Percentiles rank a stretch among this genome's conserved stretches.
These are phyloP conservation scores for Nymphalis c-album DNA, from an alignment of 2,888 invertebrate genomes.

Conservation along the genomic window DNA sequence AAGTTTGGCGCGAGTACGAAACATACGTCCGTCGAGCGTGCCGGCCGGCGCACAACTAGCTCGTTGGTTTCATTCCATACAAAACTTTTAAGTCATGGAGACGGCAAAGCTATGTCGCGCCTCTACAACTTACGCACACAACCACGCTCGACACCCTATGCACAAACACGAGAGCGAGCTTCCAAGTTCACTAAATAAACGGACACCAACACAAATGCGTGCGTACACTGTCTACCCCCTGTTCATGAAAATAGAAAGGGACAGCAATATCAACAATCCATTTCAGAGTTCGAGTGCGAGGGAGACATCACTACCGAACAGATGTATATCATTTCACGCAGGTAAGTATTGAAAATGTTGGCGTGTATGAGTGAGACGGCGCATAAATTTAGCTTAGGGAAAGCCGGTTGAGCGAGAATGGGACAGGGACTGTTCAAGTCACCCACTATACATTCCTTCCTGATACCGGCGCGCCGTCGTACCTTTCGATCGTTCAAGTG, in stretches of 20 bases:
- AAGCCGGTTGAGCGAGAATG: slow-evolving; percentile 73
- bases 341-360: slow-evolving; percentile 81
- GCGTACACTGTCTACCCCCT: slow-evolving; percentile 78
- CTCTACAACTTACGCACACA: slow-evolving; percentile 79
- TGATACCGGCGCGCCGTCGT: slow-evolving; percentile 77
- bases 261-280: slow-evolving; percentile 78
- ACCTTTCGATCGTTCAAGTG: slow-evolving; percentile 82
- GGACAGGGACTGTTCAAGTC: slow-evolving; percentile 78
- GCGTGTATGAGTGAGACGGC: slow-evolving; percentile 74
- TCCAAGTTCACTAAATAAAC: slow-evolving; percentile 82
- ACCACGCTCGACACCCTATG: slow-evolving; percentile 70
- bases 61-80: slow-evolving; percentile 71
- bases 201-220: slow-evolving; percentile 78
- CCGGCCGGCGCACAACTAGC: slow-evolving; percentile 79
- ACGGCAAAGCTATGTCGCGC: slow-evolving; percentile 82
- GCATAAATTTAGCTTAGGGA: slow-evolving; percentile 73
- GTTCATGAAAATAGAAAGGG: slow-evolving; percentile 74
- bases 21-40: slow-evolving; percentile 65
- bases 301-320: slow-evolving; percentile 71
- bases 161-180: slow-evolving; percentile 79
- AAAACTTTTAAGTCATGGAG: slow-evolving; percentile 82
- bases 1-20: slow-evolving; percentile 61
- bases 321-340: slow-evolving; percentile 81
- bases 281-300: slow-evolving; percentile 56
- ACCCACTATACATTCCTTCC: slow-evolving; percentile 82